A percentile compares a stretch with the other conserved stretches of the same genome.
Conservation (phyloP, 2,113 vertebrate genomes). For the Heptranchias perlo region DNA sequence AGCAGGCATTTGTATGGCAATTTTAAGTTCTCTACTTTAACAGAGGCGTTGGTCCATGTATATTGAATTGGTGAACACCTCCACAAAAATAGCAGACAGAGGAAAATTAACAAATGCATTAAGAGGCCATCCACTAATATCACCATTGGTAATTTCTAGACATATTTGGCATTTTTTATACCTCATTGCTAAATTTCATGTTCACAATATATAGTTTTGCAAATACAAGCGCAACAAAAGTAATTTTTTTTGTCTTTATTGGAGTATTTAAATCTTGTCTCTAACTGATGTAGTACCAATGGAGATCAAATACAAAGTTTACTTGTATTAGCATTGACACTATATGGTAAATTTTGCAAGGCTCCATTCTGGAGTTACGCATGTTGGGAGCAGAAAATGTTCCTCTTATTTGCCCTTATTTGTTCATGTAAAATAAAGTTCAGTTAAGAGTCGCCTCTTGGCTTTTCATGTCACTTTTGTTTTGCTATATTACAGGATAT, state of each 20-base stretch:
- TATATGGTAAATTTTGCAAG: background rate
- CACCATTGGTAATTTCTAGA: background rate
- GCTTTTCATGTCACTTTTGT: too few species aligned
- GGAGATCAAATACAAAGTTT: too few species aligned
- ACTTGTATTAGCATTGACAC: background rate
- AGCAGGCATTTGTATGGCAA: background rate
- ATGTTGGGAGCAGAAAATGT: background rate
- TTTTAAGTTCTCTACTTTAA: background rate
- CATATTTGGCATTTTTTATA: background rate
- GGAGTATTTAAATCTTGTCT: too few species aligned
- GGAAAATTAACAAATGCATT: background rate
- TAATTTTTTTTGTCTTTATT: too few species aligned
- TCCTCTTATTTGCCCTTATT: background rate
- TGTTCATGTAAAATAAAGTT: background rate
- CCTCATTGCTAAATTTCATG: too few species aligned
- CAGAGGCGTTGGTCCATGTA: background rate
- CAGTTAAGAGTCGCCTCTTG: background rate
- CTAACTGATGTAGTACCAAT: too few species aligned
- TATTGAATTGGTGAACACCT: background rate
- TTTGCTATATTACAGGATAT: background rate
- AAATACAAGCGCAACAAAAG: too few species aligned
- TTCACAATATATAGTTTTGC: too few species aligned
- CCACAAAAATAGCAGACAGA: background rate
- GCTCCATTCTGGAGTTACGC: background rate
- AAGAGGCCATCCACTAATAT: slow-evolving; percentile 7